Conservation (phyloP, 1,140 invertebrate species). For the Trichonephila clavata region DNA sequence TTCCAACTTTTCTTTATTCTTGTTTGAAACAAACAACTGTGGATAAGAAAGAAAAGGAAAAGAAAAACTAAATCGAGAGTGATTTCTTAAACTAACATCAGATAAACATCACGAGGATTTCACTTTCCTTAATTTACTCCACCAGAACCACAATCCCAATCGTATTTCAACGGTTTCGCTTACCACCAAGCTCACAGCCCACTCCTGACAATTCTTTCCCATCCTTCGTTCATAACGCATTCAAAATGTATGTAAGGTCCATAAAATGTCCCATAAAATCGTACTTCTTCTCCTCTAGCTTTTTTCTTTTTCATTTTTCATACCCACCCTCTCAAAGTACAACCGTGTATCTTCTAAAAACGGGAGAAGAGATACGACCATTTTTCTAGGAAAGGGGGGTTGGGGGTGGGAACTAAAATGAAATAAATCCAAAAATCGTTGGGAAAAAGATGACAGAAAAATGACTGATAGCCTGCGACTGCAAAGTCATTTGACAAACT, state of each 20-base stretch:
- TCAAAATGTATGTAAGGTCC: slow-evolving; percentile 37
- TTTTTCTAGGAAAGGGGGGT: background rate
- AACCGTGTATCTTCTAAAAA: slow-evolving; percentile 12
- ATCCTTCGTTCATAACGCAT: background rate
- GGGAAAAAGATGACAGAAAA: slow-evolving; percentile 46
- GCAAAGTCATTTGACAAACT: slow-evolving; percentile 55
- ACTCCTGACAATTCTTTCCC: background rate
- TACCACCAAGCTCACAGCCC: background rate
- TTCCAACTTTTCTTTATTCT: no score
- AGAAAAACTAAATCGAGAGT: no score
- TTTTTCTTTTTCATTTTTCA: background rate
- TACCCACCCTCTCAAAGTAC: background rate
- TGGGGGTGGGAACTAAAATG: background rate
- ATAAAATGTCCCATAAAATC: slow-evolving; percentile 53
- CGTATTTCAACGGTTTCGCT: background rate
- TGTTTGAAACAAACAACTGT: no score
- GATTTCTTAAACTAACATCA: no score
- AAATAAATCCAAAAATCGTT: slow-evolving; percentile 54
- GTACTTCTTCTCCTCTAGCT: background rate
- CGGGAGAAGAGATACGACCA: background rate
- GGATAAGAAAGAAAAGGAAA: no score
- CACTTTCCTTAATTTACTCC: no score
- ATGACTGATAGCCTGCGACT: slow-evolving; percentile 57
- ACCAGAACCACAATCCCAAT: background rate
- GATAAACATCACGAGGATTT: no score